Percentiles rank a stretch among this genome's conserved stretches.
These are phyloP conservation scores for Taxidea taxus DNA, from an alignment of 2,113 vertebrate genomes.

Conservation along the genomic window DNA sequence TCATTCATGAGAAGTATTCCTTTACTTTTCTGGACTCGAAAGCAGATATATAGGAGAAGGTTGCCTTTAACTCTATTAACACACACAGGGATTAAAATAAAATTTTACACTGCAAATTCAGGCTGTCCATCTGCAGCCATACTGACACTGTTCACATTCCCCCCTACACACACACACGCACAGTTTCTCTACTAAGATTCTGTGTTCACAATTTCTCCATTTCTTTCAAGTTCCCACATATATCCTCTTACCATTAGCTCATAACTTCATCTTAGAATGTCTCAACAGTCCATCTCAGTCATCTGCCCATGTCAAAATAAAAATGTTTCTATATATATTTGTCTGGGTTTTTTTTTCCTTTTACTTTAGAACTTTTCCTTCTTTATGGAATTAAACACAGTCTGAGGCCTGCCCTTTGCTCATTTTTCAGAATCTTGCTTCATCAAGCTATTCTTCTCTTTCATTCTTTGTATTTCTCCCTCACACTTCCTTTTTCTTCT, in stretches of 20 bases:
- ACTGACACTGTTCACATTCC: background rate
- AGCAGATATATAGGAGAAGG: background rate
- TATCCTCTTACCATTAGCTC: background rate
- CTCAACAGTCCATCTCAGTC: background rate
- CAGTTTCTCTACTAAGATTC: background rate
- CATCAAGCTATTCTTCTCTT: background rate
- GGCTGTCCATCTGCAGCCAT: too few species aligned
- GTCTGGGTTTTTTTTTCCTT: background rate
- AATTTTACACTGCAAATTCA: background rate
- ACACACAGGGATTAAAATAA: background rate
- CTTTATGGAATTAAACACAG: background rate
- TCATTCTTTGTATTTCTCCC: background rate
- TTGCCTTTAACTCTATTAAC: background rate
- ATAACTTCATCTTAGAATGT: background rate
- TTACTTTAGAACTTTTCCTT: background rate
- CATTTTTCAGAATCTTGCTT: background rate
- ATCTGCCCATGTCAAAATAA: background rate
- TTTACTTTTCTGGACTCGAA: conserved; percentile 32
- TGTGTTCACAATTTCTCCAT: background rate
- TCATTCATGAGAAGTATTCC: conserved; percentile 39
- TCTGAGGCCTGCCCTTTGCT: background rate
- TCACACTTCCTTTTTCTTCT: background rate
- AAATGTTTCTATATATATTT: background rate
- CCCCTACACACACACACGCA: too few species aligned
- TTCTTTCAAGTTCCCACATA: background rate